Base-by-base conservation (phyloP, 2,113 vertebrate genomes). In the Daboia siamensis region DNA sequence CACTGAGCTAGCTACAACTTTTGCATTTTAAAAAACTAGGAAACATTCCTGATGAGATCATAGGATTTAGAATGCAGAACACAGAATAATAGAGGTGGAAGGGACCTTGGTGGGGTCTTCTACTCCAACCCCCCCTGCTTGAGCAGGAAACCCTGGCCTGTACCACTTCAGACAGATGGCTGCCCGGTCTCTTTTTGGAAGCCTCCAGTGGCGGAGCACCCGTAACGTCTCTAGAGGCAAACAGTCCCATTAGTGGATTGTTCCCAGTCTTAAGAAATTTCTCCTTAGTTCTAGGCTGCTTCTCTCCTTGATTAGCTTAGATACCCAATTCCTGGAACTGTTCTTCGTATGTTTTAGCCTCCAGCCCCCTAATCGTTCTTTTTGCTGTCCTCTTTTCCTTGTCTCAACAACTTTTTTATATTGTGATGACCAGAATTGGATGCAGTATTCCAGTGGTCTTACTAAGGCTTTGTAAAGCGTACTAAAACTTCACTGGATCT, bases 1-100 rank as follows among this genome's bases (percentile, higher is more conserved):
- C 91, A 26, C 89, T 59, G 56, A 93, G 46, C 26, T 94, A 64
- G 64, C 85, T 12, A 11, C 20, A 33, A 94, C 56, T 33, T 94
- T 55, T 56, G 74, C 44, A 86, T 51, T 87, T 87, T 55, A 5
- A 39, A 33, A 91, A 11, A 11, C 8, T 2, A 51, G 23, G 21
- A 46, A 56, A 20, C 2, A 3, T 20, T 56, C 17, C 17, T 56
- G 55, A 56, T 56, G 17, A 21, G 55, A 20, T 56, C 20, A 56
- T 5, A 56, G 55, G 55, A 51, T 51, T 51, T 51, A 51, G 48
- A 10, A 51, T 51, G 9, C 48, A 10, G 9, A 51, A 51, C 8
- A 51, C 9, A 9, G 48, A 51, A 51, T 51, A 51, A 51, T 9
- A 10, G 48, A 10, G 48, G 48, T 9, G 48, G 48, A 51, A 51